Percentiles rank a stretch among this genome's conserved stretches.
Conservation (phyloP, 2,888 invertebrate genomes). For the Loripinus fragilis region DNA sequence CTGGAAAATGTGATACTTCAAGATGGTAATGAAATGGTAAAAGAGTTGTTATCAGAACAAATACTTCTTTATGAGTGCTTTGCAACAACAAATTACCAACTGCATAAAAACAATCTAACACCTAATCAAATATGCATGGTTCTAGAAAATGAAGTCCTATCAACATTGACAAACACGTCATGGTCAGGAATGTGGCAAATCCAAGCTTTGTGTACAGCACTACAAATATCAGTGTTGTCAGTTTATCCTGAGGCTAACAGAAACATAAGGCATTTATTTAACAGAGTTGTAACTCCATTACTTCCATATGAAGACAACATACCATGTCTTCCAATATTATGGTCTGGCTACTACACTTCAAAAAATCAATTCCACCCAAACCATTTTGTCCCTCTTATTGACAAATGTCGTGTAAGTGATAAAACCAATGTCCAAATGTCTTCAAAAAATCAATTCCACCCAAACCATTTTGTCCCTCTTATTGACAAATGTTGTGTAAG, state of each 20-base stretch:
- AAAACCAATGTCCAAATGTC: too few relatives aligned
- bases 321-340: conserved; percentile 18
- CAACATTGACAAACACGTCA: conserved; percentile 15
- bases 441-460: too few relatives aligned
- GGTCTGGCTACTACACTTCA: conserved; percentile 13
- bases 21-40: neutral
- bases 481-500: too few relatives aligned
- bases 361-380: conserved; percentile 18
- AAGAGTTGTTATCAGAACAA: conserved; percentile 25
- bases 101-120: neutral
- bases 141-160: conserved; percentile 19
- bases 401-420: too few relatives aligned
- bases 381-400: conserved; percentile 31
- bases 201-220: conserved; percentile 21
- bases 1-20: neutral
- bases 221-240: conserved; percentile 22
- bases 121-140: conserved; percentile 22
- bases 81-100: neutral
- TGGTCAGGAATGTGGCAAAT: conserved; percentile 38
- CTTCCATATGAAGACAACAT: conserved; percentile 10
- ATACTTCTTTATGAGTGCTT: conserved; percentile 17
- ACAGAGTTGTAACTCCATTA: conserved; percentile 18
- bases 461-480: too few relatives aligned
- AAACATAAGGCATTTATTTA: neutral
- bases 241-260: conserved; percentile 27